Conservation (phyloP, 2,888 invertebrate species). For the Exephanes ischioxanthus region DNA sequence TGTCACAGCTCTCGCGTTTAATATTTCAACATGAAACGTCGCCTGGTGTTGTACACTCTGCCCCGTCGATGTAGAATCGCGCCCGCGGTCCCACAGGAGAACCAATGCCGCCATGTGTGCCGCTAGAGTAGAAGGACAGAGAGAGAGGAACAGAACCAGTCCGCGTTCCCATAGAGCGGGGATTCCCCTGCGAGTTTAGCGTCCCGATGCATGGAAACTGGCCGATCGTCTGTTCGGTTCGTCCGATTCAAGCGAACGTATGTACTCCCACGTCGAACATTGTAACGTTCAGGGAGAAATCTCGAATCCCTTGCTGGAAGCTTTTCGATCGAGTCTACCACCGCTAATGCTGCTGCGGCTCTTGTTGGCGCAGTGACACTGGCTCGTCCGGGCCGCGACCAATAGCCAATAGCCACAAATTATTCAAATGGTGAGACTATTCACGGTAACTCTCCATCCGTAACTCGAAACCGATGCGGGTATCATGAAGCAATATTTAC, state of each 20-base stretch:
- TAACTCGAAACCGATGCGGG: conserved; percentile 30
- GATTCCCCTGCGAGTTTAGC: conserved; percentile 57
- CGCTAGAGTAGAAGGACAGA: neutral
- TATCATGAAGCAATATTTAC: conserved; percentile 39
- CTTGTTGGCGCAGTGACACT: conserved; percentile 3
- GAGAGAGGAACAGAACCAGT: neutral
- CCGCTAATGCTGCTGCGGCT: neutral
- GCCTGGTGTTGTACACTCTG: conserved; percentile 44
- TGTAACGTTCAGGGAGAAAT: conserved; percentile 43
- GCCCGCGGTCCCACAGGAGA: conserved; percentile 25
- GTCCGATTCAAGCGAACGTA: conserved; percentile 32
- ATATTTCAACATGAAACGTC: conserved; percentile 65
- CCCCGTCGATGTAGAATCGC: conserved; percentile 43
- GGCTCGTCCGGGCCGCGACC: conserved; percentile 7
- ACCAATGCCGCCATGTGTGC: neutral
- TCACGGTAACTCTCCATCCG: conserved; percentile 22
- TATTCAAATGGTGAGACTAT: conserved; percentile 63
- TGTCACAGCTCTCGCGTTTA: conserved; percentile 60
- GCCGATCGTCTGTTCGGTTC: conserved; percentile 19
- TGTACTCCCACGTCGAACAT: conserved; percentile 41
- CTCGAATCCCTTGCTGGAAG: conserved; percentile 38
- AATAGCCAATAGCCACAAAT: conserved; percentile 44
- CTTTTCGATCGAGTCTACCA: conserved; percentile 5
- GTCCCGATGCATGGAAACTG: conserved; percentile 30
- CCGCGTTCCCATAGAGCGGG: conserved; percentile 9